Conservation (phyloP, 1,140 invertebrate species). For the Camponotus floridanus region DNA sequence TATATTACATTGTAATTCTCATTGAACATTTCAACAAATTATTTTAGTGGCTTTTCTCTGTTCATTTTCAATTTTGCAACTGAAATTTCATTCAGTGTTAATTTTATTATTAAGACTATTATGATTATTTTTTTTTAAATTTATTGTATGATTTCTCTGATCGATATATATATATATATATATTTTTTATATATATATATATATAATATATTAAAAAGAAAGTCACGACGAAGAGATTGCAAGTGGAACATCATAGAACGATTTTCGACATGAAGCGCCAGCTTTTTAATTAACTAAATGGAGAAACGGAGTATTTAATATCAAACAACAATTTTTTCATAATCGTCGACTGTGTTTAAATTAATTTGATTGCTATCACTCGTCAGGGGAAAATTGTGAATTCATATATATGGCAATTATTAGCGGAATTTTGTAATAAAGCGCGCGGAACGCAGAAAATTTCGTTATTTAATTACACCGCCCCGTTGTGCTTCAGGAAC, state of each 20-base stretch:
- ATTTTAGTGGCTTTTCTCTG: constrained; percentile 19
- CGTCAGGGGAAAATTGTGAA: constrained; percentile 46
- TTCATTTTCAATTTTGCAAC: constrained; percentile 18
- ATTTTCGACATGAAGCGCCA: constrained; percentile 26
- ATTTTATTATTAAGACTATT: constrained; percentile 17
- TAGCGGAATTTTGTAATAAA: constrained; percentile 73
- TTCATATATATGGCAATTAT: constrained; percentile 67
- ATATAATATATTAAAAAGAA: too few species aligned
- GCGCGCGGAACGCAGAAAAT: constrained; percentile 66
- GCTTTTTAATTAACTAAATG: constrained; percentile 56
- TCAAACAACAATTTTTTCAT: constrained; percentile 52
- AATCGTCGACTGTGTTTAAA: constrained; percentile 44
- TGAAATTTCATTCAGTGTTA: constrained; percentile 20
- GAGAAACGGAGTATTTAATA: constrained; percentile 59
- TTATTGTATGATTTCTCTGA: background rate
- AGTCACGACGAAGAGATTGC: constrained; percentile 10
- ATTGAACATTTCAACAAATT: constrained; percentile 16
- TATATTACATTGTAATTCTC: background rate
- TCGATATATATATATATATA: background rate
- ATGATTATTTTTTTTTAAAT: constrained; percentile 4
- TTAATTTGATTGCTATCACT: constrained; percentile 58
- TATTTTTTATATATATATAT: too few species aligned
- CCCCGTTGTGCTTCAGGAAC: constrained; percentile 41
- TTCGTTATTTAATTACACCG: constrained; percentile 72
- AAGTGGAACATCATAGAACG: constrained; percentile 6